These are phyloP conservation scores for Lepilemur septentrionalis DNA, from an alignment of 2,797 vertebrate genomes.

Conservation along the genomic window DNA sequence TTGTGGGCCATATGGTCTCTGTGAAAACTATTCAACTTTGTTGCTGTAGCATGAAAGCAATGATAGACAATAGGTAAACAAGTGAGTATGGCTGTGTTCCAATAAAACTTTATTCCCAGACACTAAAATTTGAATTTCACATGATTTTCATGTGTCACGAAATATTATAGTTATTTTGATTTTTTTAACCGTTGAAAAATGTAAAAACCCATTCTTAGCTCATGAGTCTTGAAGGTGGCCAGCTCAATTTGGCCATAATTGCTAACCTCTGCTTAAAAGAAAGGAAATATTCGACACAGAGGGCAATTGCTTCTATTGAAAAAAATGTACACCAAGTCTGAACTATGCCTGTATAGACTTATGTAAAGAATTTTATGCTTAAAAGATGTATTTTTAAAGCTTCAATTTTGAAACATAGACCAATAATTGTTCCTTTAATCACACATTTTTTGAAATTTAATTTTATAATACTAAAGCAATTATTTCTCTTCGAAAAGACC, in stretches of 20 bases:
- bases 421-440: conserved; percentile 55
- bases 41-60: not conserved
- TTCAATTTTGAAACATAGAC: not conserved
- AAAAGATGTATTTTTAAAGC: conserved; percentile 52
- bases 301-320: conserved; percentile 14
- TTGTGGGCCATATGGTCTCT: not conserved
- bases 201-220: conserved; percentile 2
- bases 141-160: not conserved
- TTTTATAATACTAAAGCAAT: conserved; percentile 34
- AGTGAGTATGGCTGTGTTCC: not conserved
- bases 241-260: not conserved
- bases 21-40: not conserved
- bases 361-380: not conserved
- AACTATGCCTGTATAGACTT: not conserved
- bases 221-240: not conserved
- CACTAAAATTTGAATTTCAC: not conserved
- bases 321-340: not conserved
- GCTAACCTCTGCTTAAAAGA: conserved; percentile 5
- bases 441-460: conserved; percentile 49
- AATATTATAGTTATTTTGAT: conserved; percentile 13
- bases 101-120: conserved; percentile 15
- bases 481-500: conserved; percentile 61
- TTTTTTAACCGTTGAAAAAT: not conserved
- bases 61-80: not conserved
- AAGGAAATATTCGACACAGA: not conserved